Evolutionary conservation across 1,140 invertebrate species (phyloP).

Genomic region (Adelges cooleyi): DNA sequence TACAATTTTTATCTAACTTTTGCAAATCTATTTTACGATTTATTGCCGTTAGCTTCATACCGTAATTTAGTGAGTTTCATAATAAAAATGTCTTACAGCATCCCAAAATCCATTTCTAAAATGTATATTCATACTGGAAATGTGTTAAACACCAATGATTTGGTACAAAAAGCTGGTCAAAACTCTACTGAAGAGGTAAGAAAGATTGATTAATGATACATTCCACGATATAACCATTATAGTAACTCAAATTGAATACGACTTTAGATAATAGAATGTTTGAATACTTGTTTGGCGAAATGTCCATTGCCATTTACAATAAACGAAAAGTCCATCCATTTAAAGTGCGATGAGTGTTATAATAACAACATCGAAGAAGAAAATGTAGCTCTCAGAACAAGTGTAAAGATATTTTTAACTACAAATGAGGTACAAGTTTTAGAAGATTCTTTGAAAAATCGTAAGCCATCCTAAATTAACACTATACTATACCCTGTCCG

Average conservation of each 20-base stretch:
- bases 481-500: neutral
- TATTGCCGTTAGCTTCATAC: too few relatives aligned
- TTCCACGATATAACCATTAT: neutral
- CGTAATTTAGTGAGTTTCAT: too few relatives aligned
- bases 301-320: neutral
- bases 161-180: conserved; percentile 70
- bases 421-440: neutral
- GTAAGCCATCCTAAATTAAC: neutral
- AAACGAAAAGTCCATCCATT: conserved; percentile 1
- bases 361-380: conserved; percentile 4
- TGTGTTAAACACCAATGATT: conserved; percentile 65
- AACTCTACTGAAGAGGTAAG: conserved; percentile 70
- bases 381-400: neutral
- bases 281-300: conserved; percentile 5
- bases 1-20: too few relatives aligned
- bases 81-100: conserved; percentile 28
- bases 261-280: conserved; percentile 29
- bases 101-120: conserved; percentile 32
- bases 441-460: conserved; percentile 11
- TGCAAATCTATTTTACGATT: too few relatives aligned
- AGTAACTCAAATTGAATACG: neutral
- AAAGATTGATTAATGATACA: neutral
- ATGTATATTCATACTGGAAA: conserved; percentile 68
- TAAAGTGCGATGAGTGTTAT: conserved; percentile 17
- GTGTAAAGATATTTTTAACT: conserved; percentile 7